Evolutionary conservation across 2,113 vertebrate species (phyloP).

Genomic region (Scopus umbretta): DNA sequence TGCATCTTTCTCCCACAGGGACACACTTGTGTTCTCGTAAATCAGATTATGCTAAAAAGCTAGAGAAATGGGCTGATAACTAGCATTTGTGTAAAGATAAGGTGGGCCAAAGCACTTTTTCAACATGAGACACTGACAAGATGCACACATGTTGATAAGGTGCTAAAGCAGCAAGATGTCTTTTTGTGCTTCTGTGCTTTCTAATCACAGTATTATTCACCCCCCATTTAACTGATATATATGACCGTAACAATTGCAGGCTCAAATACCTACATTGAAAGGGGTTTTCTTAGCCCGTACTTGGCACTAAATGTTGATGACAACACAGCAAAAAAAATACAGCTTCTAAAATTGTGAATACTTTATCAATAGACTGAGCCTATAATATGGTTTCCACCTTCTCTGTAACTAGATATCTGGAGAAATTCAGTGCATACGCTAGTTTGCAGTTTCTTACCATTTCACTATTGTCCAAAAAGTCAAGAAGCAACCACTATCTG

Average conservation of each 20-base stretch:
- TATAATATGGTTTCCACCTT: not conserved
- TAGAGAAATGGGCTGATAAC: not conserved
- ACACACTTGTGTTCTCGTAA: not conserved
- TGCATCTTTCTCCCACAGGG: not conserved
- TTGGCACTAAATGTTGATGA: not conserved
- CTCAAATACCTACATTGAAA: not conserved
- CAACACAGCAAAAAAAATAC: not conserved
- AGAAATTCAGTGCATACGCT: not conserved
- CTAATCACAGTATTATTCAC: not conserved
- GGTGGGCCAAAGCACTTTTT: not conserved
- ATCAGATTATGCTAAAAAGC: not conserved
- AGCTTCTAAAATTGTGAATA: not conserved
- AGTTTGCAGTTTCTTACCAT: not conserved
- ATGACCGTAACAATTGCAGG: not conserved
- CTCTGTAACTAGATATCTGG: not conserved
- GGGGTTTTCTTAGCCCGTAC: not conserved
- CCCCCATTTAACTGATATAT: not conserved
- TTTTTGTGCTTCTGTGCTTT: not conserved
- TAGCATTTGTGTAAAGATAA: not conserved
- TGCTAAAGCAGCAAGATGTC: not conserved
- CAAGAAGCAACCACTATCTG: not conserved
- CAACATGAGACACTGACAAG: not conserved
- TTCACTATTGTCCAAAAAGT: not conserved
- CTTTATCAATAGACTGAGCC: not conserved
- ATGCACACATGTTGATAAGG: fast-evolving